Base-by-base conservation (phyloP, 1,140 invertebrate species). In the Venustaconcha ellipsiformis region DNA sequence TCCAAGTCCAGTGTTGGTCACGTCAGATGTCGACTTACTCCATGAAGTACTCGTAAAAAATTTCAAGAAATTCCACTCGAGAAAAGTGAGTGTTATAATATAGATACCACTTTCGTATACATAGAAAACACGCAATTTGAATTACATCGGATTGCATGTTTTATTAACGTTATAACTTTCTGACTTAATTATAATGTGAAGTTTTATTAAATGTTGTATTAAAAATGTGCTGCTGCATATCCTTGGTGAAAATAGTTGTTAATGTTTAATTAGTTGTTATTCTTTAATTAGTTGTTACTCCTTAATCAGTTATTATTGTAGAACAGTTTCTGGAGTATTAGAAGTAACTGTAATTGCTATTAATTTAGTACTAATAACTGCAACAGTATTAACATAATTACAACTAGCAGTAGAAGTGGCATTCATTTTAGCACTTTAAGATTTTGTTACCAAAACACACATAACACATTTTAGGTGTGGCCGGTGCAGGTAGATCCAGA, bases 21-120 rank as follows among this genome's bases (percentile, higher is more conserved):
- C 89, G 5, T 87, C 88, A 23, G 88, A 91, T 79, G 76, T 84
- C 0, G 84, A 89, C 14, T 69, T 91, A 48, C 69, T 91, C 12
- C 77, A 89, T 18, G 88, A 91, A 77, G 84, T 91, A 17, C 88
- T 91, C 64, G 82, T 90, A 26, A 90, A 91, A 76, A 89, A 91
- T 76, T 91, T 91, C 80, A 88, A 89, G 58, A 84, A 84, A 74
- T 91, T 91, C 80, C 88, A 90, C 75, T 88, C 86, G 48, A 76
- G 91, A 84, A 90, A 89, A 82, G 88, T 89, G 76, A 79, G 78
- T 17, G 26, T 15, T 30, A 23, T 12, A 62, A 62, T 23, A 62
- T 5, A 62, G 13, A n/a, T 56, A 57, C 58, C 4, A 60, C 48
- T n/a, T 30, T 30, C 26, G 23, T 23, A 23, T 23, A 23, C 20